Conservation (phyloP, 2,888 invertebrate species). For the Stegana nigrithorax region DNA sequence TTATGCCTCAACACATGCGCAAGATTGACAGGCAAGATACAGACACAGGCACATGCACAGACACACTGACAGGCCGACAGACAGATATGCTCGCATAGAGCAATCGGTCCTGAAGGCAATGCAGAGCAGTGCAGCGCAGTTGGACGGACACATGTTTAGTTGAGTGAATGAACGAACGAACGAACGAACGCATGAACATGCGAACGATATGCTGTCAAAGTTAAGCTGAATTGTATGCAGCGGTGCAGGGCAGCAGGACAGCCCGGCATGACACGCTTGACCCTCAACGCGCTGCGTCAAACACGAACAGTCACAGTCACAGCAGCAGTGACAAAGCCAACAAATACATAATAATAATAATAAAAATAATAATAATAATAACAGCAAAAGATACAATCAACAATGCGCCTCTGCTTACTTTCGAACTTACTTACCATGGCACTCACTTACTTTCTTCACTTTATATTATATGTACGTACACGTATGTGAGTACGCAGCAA, state of each 20-base stretch:
- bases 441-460: no score
- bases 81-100: no score
- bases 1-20: conserved; percentile 24
- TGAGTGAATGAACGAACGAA: not conserved
- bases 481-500: not conserved
- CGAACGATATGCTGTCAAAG: no score
- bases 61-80: no score
- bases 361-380: no score
- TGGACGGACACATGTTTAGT: no score
- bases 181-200: conserved; percentile 23
- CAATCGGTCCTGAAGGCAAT: no score
- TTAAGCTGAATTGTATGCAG: conserved; percentile 23
- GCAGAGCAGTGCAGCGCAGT: no score
- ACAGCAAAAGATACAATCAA: conserved; percentile 47
- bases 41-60: conserved; percentile 39
- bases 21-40: conserved; percentile 45
- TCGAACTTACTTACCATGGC: no score
- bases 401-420: conserved; percentile 27
- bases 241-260: not conserved
- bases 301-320: conserved; percentile 13
- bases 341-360: no score
- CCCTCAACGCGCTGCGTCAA: conserved; percentile 53
- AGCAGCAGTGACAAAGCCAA: conserved; percentile 31
- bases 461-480: not conserved
- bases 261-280: conserved; percentile 47